Evolutionary conservation across 2,797 vertebrate species (phyloP).

Genomic region (Podargus strigoides): DNA sequence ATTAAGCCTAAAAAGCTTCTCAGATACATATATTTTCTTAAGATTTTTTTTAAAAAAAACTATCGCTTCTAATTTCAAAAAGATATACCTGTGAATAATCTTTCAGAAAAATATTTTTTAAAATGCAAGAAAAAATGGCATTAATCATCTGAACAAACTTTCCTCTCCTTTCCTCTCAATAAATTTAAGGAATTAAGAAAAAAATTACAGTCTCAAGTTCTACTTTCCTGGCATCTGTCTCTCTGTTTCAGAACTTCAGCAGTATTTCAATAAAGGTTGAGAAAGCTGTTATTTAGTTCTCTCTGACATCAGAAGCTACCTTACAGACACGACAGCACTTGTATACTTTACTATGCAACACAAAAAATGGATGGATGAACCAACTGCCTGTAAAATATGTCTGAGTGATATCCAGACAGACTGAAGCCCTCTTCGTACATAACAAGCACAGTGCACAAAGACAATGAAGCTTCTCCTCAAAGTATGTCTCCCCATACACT

Average conservation of each 20-base stretch:
- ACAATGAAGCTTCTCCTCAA: not conserved
- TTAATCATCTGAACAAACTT: not conserved
- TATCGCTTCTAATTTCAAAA: not conserved
- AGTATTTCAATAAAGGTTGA: not conserved
- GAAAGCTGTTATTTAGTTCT: not conserved
- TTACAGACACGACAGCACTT: not conserved
- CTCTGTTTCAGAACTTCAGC: not conserved
- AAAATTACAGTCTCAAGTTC: not conserved
- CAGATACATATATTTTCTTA: not conserved
- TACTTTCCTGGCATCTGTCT: not conserved
- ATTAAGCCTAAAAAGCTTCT: not conserved
- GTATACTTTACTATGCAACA: not conserved
- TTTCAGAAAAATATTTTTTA: not conserved
- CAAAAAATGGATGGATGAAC: not conserved
- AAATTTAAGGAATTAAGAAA: not conserved
- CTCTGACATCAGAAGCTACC: not conserved
- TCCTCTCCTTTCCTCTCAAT: not conserved
- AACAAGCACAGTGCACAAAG: fast-evolving
- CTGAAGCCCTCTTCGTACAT: not conserved
- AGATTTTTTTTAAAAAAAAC: not conserved
- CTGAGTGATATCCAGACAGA: not conserved
- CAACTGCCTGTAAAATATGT: not conserved
- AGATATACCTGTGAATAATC: not conserved
- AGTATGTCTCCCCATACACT: not conserved
- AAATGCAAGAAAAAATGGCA: not conserved